Conservation (phyloP, 1,140 invertebrate species). For the Drosophila ficusphila region DNA sequence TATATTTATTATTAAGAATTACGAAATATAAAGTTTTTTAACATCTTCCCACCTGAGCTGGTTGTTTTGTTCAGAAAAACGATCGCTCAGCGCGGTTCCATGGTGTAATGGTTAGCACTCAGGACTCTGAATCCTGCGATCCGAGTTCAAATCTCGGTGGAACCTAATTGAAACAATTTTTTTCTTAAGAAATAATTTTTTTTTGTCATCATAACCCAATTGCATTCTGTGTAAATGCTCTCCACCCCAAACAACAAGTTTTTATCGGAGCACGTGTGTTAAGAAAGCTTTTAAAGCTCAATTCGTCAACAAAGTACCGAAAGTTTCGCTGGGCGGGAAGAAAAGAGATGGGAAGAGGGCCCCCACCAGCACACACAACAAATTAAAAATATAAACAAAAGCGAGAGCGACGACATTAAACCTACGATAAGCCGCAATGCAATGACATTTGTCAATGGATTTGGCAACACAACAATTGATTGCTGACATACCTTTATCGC, state of each 20-base stretch:
- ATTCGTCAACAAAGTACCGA: conserved; percentile 32
- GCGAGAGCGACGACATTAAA: background rate
- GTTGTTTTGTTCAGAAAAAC: background rate
- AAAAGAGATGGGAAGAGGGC: background rate
- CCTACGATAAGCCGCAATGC: conserved; percentile 10
- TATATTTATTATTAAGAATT: background rate
- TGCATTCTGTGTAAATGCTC: too few species aligned
- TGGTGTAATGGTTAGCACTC: conserved; percentile 96
- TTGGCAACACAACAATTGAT: background rate
- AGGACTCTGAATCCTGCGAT: conserved; percentile 96
- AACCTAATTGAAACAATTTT: conserved; percentile 85
- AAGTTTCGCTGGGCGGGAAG: conserved; percentile 7
- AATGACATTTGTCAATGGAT: background rate
- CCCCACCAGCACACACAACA: conserved; percentile 10
- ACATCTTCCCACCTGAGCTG: too few species aligned
- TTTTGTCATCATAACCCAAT: background rate
- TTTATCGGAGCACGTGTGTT: conserved; percentile 18
- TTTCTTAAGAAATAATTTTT: background rate
- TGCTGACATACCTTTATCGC: conserved; percentile 87
- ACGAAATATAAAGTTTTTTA: too few species aligned
- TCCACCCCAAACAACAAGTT: background rate
- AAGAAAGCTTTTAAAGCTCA: conserved; percentile 18
- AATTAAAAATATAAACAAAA: conserved; percentile 43
- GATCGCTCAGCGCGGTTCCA: conserved; percentile 85
- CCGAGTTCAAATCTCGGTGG: conserved; percentile 94